Evolutionary conservation across 2,888 invertebrate genomes (phyloP), one percentile per base, ranked within the genome.

Genomic region (Rotaria sp.): DNA sequence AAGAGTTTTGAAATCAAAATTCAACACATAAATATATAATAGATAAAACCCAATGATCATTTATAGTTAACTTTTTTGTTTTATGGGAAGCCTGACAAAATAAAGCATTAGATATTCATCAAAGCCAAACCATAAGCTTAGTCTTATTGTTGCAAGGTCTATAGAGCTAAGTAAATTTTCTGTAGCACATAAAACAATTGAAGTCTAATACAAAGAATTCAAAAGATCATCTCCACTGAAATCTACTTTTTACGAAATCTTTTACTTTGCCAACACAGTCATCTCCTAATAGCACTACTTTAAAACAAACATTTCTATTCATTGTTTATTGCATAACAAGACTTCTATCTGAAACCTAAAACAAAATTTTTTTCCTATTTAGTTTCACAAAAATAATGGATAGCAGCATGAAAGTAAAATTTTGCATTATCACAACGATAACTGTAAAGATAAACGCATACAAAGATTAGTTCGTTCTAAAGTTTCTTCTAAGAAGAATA

Each of bases 211-310:
- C 13, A 98, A 98, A 7, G 98, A 99, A 90, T 98, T 98, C 92
- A 35, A 52, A 21, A 35, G 15, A 48, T 11, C 48, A 45, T 45
- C 45, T 45, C 10, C 45, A 45, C 45, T 45, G 10, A 48, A 87
- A 30, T 26, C 11, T 48, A 41, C 24, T 52, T 30, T 38, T n/a
- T 48, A 38, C 4, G 7, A 57, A 41, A 45, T n/a, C 84, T 88
- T 90, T 90, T 89, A 92, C 92, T 93, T 99, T 99, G 45, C 98
- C 98, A 52, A 98, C 98, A 91, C 96, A 96, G 88, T 98, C 98
- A 92, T 99, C 98, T 7, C 99, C 99, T 84, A 99, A 93, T 87
- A 99, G 93, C 86, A 99, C 98, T 87, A 97, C 95, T 94, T 98
- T 97, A 91, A 97, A 97, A n/a, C 88, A 87, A 85, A 89, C 89